Evolutionary conservation across 2,888 invertebrate species (phyloP), one percentile per base, ranked within the genome.

Genomic region (Anorthoa munda): DNA sequence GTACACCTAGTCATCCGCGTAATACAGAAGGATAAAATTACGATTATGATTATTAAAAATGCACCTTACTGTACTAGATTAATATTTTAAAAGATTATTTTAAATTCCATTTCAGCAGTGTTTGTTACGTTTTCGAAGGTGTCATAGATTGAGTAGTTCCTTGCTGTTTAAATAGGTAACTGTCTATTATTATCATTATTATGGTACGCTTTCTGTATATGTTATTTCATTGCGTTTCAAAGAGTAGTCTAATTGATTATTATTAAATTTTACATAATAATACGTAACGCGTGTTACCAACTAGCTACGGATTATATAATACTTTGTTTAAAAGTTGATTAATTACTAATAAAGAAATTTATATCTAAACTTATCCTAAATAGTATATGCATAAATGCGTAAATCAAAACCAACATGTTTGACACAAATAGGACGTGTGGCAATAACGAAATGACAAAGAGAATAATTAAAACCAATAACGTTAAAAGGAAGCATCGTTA

Each of bases 21-120:
- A 94, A 88, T 92, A 94, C 93, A 94, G 93, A 94, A 94, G 93
- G 94, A 93, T 93, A 91, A 94, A 94, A 94, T 94, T 95, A 95
- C 94, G 92, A 94, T 91, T 94, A 94, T 88, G 90, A 93, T 92
- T 93, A 93, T 90, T 95, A 94, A 94, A 94, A 96, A 95, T 95
- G 95, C 94, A 93, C 92, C 95, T 95, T 95, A 95, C 86, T 86
- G 91, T 88, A 86, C 92, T 93, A 94, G 91, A 91, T 90, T 94
- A 93, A 92, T 94, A 92, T 90, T 89, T 83, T 92, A 91, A 92
- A 93, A 93, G 90, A 90, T 89, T 89, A 84, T 92, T 93, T 91
- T 92, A 90, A 85, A 86, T 88, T 87, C 82, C 83, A 86, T 86
- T 78, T 85, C 82, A 86, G 85, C 79, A 84, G 86, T 83, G 74